Evolutionary conservation across 2,797 vertebrate genomes (phyloP).

Genomic region (Xenopus petersii): DNA sequence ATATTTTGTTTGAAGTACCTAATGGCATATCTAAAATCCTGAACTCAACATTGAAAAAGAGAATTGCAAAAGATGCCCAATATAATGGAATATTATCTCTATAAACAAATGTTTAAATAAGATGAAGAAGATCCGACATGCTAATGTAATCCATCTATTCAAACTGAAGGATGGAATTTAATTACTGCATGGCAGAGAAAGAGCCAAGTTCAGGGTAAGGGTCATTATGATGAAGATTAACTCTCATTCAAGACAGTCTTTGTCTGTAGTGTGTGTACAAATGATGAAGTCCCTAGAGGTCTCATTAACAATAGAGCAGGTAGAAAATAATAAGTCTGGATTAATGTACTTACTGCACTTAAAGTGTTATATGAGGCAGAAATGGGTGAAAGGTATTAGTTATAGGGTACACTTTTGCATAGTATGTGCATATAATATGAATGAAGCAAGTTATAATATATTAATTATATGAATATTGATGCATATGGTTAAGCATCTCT

Average conservation of each 20-base stretch:
- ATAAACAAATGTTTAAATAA: conserved; percentile 8
- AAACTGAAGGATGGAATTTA: conserved; percentile 12
- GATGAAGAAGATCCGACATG: conserved; percentile 17
- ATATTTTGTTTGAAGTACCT: too few species aligned
- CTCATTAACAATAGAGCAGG: conserved; percentile 51
- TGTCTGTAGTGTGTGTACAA: conserved; percentile 43
- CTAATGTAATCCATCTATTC: conserved; percentile 27
- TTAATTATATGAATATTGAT: too few species aligned
- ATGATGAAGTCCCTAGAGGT: conserved; percentile 50
- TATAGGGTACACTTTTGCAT: too few species aligned
- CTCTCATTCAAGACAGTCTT: conserved; percentile 32
- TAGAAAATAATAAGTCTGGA: conserved; percentile 46
- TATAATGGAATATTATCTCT: background rate
- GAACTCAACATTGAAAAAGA: too few species aligned
- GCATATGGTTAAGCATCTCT: too few species aligned
- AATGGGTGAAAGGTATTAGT: background rate
- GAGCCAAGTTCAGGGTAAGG: conserved; percentile 39
- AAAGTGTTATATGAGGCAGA: conserved; percentile 20
- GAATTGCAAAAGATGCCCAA: too few species aligned
- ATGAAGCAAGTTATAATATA: too few species aligned
- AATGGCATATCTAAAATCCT: background rate
- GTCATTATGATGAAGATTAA: conserved; percentile 48
- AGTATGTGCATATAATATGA: too few species aligned
- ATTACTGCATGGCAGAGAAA: conserved; percentile 36
- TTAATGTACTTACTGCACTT: conserved; percentile 37